A percentile compares a stretch with the other conserved stretches of the same genome.
phyloP scores from a whole-genome alignment of 2,888 invertebrate species.

The Troilus luridus region DNA sequence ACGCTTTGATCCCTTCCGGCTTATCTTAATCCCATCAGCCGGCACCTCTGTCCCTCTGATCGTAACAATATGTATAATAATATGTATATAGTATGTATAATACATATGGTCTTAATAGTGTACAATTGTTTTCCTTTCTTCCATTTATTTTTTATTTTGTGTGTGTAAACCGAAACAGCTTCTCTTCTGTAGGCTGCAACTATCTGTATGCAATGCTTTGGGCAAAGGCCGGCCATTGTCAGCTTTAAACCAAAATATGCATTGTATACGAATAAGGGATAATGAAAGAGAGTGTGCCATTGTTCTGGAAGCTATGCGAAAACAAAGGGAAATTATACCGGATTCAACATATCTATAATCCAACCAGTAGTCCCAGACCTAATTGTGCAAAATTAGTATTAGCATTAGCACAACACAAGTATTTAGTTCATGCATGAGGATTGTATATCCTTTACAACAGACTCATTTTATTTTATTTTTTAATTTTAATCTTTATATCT shows the following conservation, averaged over 20 bases:
- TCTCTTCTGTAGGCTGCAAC: not conserved
- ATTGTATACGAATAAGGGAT: not conserved
- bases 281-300: constrained; percentile 1
- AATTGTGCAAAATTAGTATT: not conserved
- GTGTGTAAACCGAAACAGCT: too few relatives aligned
- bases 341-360: not conserved
- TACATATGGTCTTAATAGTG: too few relatives aligned
- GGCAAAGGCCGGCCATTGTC: not conserved
- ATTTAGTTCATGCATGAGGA: not conserved
- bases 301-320: not conserved
- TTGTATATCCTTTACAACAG: not conserved
- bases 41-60: too few relatives aligned
- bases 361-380: not conserved
- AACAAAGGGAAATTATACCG: not conserved
- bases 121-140: too few relatives aligned
- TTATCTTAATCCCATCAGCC: too few relatives aligned
- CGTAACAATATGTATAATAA: too few relatives aligned
- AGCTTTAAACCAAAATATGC: not conserved
- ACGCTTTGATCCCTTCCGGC: too few relatives aligned
- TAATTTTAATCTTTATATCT: too few relatives aligned
- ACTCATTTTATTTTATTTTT: not conserved
- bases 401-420: not conserved
- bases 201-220: not conserved
- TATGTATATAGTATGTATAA: too few relatives aligned
- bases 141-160: too few relatives aligned